Conservation (phyloP, 2,113 vertebrate genomes). For the Chaenogobius annularis region DNA sequence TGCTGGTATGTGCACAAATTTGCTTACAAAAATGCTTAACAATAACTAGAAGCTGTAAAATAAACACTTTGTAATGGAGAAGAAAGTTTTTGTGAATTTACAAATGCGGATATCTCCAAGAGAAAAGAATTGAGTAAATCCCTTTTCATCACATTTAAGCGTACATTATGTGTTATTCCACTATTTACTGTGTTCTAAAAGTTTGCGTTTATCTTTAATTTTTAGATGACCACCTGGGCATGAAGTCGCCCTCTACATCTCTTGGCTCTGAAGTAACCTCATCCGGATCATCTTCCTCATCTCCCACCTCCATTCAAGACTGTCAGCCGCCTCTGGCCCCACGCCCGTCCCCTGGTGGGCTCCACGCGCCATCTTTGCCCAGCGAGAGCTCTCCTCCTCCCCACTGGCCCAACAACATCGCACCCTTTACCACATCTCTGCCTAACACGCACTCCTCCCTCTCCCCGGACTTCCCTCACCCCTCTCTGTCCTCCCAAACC, state of each 20-base stretch:
- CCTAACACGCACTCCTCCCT: conserved; percentile 80
- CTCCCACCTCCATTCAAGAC: conserved; percentile 74
- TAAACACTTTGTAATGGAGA: conserved; percentile 21
- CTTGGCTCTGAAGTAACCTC: conserved; percentile 76
- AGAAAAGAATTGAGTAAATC: background rate
- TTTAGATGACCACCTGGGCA: conserved; percentile 74
- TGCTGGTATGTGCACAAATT: conserved; percentile 31
- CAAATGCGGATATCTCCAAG: background rate
- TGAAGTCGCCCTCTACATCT: conserved; percentile 77
- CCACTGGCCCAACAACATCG: conserved; percentile 77
- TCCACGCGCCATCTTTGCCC: conserved; percentile 80
- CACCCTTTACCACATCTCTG: conserved; percentile 74
- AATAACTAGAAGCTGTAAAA: conserved; percentile 25
- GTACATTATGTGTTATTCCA: background rate
- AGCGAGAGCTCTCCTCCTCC: conserved; percentile 79
- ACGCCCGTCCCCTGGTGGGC: conserved; percentile 78
- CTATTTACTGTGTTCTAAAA: background rate
- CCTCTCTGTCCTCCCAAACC: conserved; percentile 77
- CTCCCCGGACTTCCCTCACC: conserved; percentile 80
- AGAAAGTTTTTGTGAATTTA: conserved; percentile 8
- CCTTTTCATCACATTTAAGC: background rate
- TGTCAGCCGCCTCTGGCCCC: conserved; percentile 80
- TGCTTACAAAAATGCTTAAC: conserved; percentile 36
- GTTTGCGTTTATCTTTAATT: conserved; percentile 32
- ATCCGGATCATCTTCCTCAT: conserved; percentile 76